These are phyloP conservation scores for Papilio protenor DNA, from an alignment of 2,888 invertebrate species.

Conservation along the genomic window DNA sequence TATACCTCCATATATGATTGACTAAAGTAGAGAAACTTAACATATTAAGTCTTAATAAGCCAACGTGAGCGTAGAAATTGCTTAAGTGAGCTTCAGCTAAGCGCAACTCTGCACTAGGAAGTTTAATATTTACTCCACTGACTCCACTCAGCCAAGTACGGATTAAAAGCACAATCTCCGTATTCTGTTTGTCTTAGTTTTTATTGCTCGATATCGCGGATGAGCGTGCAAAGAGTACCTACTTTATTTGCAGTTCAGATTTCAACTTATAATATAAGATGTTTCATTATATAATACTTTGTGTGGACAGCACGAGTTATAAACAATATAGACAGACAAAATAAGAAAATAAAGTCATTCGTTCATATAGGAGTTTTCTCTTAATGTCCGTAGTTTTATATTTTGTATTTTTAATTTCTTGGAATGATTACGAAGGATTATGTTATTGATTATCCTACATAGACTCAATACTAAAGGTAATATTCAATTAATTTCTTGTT, in stretches of 20 bases:
- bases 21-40: slow-evolving; percentile 1
- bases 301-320: no score
- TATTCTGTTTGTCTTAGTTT: slow-evolving; percentile 25
- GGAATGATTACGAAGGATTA: no score
- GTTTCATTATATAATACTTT: not conserved
- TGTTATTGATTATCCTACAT: not conserved
- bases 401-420: no score
- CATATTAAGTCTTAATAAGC: slow-evolving; percentile 15
- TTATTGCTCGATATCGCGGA: slow-evolving; percentile 22
- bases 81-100: slow-evolving; percentile 19
- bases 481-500: not conserved
- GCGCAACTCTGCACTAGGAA: slow-evolving; percentile 15
- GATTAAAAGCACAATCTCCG: slow-evolving; percentile 23
- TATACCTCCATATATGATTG: not conserved
- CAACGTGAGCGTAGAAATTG: slow-evolving; percentile 23
- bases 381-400: no score
- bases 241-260: not conserved
- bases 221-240: not conserved
- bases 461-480: not conserved
- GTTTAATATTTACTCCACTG: slow-evolving; percentile 4
- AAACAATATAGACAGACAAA: no score
- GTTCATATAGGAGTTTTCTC: no score
- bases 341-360: no score
- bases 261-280: not conserved
- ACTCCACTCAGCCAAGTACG: not conserved